These are phyloP conservation scores for Tiliacea aurago DNA, from an alignment of 2,888 invertebrate species.

Conservation along the genomic window DNA sequence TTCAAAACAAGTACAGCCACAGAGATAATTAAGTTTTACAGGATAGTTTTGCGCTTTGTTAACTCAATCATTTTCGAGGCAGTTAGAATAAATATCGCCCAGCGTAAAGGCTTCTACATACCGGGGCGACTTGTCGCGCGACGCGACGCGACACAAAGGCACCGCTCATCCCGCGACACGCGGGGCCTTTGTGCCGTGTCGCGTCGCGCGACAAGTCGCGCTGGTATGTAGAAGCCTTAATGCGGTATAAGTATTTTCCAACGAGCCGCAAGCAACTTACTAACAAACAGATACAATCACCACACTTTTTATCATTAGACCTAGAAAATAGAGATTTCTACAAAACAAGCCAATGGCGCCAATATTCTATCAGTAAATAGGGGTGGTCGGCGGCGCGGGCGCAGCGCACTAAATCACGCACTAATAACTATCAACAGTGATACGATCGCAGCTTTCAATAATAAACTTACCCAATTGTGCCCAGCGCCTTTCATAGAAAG, in stretches of 20 bases:
- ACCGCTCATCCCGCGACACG: too few species aligned
- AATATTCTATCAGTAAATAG: conserved; percentile 81
- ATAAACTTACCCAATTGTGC: conserved; percentile 85
- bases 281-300: conserved; percentile 34
- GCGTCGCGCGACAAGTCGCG: too few species aligned
- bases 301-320: conserved; percentile 53
- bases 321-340: conserved; percentile 69
- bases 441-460: conserved; percentile 89
- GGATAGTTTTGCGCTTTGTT: background rate
- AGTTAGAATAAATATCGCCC: background rate
- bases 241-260: conserved; percentile 20
- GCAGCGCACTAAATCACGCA: conserved; percentile 84
- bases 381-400: conserved; percentile 80
- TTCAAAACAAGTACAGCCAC: background rate
- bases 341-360: conserved; percentile 67
- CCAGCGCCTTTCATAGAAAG: conserved; percentile 84
- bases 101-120: too few species aligned
- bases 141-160: too few species aligned
- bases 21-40: background rate
- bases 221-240: too few species aligned
- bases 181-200: too few species aligned
- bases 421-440: conserved; percentile 87
- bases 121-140: too few species aligned
- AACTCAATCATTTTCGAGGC: background rate
- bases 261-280: conserved; percentile 13